phyloP scores from a whole-genome alignment of 1,140 invertebrate species.

The Coenobita brevimanus region DNA sequence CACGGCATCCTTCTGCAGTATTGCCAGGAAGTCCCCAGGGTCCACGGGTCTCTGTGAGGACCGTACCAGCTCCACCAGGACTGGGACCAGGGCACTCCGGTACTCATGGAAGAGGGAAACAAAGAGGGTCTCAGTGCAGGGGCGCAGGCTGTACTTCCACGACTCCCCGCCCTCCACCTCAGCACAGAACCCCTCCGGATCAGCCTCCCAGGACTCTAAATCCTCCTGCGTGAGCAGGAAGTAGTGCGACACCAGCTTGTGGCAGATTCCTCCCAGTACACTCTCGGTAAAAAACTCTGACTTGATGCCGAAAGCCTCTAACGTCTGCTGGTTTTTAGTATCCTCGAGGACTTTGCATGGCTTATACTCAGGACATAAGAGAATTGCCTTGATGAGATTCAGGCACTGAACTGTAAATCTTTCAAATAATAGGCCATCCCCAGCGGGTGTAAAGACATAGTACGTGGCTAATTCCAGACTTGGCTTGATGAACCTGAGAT shows the following conservation, averaged over 20 bases:
- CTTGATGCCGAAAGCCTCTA: constrained; percentile 82
- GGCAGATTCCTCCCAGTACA: constrained; percentile 84
- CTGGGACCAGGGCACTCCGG: constrained; percentile 80
- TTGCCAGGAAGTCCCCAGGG: constrained; percentile 82
- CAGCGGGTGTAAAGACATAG: constrained; percentile 89
- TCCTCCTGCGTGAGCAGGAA: constrained; percentile 89
- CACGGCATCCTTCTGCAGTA: constrained; percentile 93
- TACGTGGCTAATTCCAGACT: constrained; percentile 87
- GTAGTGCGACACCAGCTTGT: constrained; percentile 89
- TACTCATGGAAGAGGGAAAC: constrained; percentile 88
- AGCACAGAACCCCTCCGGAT: constrained; percentile 88
- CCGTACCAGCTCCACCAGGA: constrained; percentile 83
- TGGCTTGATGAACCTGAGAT: constrained; percentile 84
- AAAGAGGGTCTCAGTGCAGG: constrained; percentile 91
- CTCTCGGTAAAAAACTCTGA: constrained; percentile 82
- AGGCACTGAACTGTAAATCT: constrained; percentile 91
- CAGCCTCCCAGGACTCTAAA: constrained; percentile 89
- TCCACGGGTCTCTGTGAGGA: constrained; percentile 79
- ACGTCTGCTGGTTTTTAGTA: constrained; percentile 74
- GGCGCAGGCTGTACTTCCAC: constrained; percentile 92
- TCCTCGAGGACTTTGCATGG: constrained; percentile 78
- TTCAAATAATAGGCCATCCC: constrained; percentile 85
- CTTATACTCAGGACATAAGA: constrained; percentile 85
- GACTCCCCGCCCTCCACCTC: constrained; percentile 80
- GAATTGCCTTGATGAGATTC: constrained; percentile 89